Base-by-base conservation (phyloP, 2,113 vertebrate genomes). In the Tetrax tetrax region DNA sequence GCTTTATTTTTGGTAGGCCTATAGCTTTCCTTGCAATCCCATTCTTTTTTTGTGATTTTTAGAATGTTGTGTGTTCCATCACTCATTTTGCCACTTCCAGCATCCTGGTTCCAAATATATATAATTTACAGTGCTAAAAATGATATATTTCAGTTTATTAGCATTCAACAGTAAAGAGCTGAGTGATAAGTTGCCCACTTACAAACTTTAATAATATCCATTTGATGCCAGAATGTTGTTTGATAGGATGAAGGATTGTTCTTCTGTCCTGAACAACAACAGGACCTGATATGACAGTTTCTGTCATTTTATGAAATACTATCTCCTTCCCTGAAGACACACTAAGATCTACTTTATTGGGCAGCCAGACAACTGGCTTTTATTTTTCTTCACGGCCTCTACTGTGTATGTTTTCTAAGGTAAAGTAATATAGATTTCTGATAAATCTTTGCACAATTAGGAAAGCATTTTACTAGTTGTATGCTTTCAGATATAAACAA, bases 401-500 rank as follows among this genome's bases (percentile, higher is more conserved):
- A n/a, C n/a, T 68, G 54, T 45, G 41, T 77, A 25, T 66, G 45
- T 69, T 72, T 85, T 82, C 31, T 66, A 57, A 35, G 31, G 59
- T 7, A 59, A 33, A 87, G 33, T 91, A 85, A 90, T 89, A 83
- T 18, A 72, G 56, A 70, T 65, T 94, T 87, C 53, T 87, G 48
- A 83, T 93, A 85, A 88, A 79, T 90, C 78, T 87, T 83, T 51
- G 65, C 5, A 5, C 38, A 56, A 53, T 19, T 74, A 78, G 60
- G 57, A 90, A 90, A 76, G 38, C 38, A 59, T 83, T 92, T 85
- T 66, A 71, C 53, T 35, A 60, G 24, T 69, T 87, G 79, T 47
- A 66, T 88, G 50, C 64, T 96, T 94, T 53, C 48, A 43, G 43
- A 78, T 81, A 65, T 66, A 79, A 95, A 91, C 61, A 86, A 91